Conservation (phyloP, 2,113 vertebrate species). For the Pelusios castaneus region DNA sequence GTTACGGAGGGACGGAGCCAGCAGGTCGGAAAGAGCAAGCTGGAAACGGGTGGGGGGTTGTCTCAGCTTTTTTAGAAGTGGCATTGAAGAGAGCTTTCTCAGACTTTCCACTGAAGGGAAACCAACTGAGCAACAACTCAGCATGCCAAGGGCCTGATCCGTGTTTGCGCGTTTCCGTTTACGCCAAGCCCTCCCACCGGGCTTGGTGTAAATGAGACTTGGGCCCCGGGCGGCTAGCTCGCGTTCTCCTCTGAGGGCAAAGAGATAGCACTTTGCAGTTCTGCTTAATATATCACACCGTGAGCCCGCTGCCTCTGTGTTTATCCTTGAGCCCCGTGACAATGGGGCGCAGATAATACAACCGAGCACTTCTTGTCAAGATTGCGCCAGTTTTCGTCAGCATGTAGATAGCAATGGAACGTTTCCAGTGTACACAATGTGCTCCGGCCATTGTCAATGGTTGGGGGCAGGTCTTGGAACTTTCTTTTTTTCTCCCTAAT, state of each 20-base stretch:
- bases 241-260: not conserved
- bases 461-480: not conserved
- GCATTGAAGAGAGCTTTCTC: not conserved
- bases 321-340: not conserved
- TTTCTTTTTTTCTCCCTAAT: not conserved
- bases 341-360: not conserved
- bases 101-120: not conserved
- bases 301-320: not conserved
- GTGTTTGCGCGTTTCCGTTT: no score
- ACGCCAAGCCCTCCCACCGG: not conserved
- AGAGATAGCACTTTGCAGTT: not conserved
- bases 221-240: not conserved
- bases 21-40: not conserved
- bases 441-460: not conserved
- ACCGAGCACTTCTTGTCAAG: not conserved
- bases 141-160: not conserved
- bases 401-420: not conserved
- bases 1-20: not conserved
- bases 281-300: not conserved
- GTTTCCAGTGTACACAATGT: not conserved
- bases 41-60: not conserved
- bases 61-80: not conserved
- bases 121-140: not conserved
- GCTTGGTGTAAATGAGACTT: not conserved
- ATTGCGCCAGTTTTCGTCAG: not conserved